Percentiles rank a stretch among this genome's conserved stretches.
Evolutionary conservation across 2,888 invertebrate species (phyloP).

Genomic region (Conistra vaccinii): DNA sequence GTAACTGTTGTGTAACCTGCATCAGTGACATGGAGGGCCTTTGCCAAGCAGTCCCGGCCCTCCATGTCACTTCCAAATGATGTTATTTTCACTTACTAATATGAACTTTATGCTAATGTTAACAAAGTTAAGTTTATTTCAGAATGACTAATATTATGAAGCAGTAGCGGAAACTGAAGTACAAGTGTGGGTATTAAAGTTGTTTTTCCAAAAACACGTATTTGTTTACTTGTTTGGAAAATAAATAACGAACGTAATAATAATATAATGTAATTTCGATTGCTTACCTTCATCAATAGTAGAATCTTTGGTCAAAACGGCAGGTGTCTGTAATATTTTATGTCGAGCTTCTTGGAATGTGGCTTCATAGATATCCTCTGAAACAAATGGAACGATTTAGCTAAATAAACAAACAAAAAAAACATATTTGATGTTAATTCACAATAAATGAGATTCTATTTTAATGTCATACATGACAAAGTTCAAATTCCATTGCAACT

Average conservation of each 20-base stretch:
- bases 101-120: too few species aligned
- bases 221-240: not conserved
- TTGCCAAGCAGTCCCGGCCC: too few species aligned
- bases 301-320: conserved; percentile 79
- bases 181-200: not conserved
- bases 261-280: not conserved
- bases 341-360: conserved; percentile 75
- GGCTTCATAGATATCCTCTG: conserved; percentile 80
- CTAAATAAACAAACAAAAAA: too few species aligned
- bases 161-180: not conserved
- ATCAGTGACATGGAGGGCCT: too few species aligned
- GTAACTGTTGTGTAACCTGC: too few species aligned
- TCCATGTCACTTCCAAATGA: too few species aligned
- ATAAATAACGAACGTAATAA: not conserved
- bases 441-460: too few species aligned
- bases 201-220: not conserved
- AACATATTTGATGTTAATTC: too few species aligned
- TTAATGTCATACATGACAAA: too few species aligned
- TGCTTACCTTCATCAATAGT: conserved; percentile 81
- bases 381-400: conserved; percentile 61
- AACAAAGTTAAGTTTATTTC: too few species aligned
- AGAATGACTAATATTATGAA: not conserved
- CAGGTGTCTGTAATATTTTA: conserved; percentile 62
- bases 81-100: too few species aligned
- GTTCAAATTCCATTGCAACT: too few species aligned